These are phyloP conservation scores for Ranitomeya imitator DNA, from an alignment of 2,113 vertebrate genomes.

Conservation along the genomic window DNA sequence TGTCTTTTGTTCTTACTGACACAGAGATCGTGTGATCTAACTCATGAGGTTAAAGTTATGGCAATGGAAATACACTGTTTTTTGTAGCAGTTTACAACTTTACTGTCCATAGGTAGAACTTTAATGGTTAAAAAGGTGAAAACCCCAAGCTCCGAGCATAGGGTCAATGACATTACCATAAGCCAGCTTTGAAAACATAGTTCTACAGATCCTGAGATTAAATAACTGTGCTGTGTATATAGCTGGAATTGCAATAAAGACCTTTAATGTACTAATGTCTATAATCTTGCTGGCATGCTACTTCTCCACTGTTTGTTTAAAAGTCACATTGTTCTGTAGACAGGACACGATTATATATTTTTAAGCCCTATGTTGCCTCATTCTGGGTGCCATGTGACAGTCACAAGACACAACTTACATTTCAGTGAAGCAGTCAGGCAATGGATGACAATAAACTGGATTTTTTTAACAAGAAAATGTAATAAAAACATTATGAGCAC, in stretches of 20 bases:
- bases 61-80: neutral
- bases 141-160: neutral
- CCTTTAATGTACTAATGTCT: slow-evolving; percentile 28
- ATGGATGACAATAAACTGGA: neutral
- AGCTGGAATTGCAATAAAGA: neutral
- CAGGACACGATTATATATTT: slow-evolving; percentile 13
- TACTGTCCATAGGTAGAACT: neutral
- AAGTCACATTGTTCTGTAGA: slow-evolving; percentile 12
- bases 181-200: neutral
- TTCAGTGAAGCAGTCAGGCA: neutral
- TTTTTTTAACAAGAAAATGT: neutral
- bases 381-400: slow-evolving; percentile 7
- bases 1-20: no score
- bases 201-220: neutral
- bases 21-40: no score
- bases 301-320: slow-evolving; percentile 16
- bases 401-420: neutral
- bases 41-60: neutral
- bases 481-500: neutral
- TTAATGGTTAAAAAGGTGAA: neutral
- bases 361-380: slow-evolving; percentile 14
- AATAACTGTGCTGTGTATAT: neutral
- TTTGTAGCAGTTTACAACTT: neutral
- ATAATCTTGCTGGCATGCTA: slow-evolving; percentile 25
- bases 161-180: neutral